Conservation (phyloP, 2,797 vertebrate species). For the Onychomys arenicola region DNA sequence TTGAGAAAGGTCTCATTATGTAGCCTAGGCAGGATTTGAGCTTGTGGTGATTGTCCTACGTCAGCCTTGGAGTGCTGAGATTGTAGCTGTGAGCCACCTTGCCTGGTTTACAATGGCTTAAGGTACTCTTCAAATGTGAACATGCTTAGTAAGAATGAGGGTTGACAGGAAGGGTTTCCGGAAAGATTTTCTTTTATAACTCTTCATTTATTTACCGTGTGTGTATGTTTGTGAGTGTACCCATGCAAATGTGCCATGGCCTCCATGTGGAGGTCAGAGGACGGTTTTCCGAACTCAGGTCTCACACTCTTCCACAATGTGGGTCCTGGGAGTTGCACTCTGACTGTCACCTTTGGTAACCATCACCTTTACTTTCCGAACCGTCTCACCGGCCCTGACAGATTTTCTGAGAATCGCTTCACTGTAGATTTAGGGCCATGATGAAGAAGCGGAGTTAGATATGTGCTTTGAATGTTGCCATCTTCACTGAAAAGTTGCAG, state of each 20-base stretch:
- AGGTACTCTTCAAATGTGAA: neutral
- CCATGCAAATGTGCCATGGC: neutral
- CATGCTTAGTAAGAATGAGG: neutral
- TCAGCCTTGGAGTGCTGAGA: neutral
- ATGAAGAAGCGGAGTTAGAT: neutral
- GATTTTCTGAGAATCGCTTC: neutral
- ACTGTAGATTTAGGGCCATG: neutral
- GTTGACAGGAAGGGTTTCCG: neutral
- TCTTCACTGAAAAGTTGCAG: neutral
- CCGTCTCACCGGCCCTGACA: neutral
- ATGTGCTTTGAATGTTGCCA: conserved; percentile 2
- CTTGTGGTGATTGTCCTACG: neutral
- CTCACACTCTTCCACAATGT: neutral
- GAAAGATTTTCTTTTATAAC: neutral
- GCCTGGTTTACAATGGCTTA: neutral
- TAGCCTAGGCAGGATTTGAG: neutral
- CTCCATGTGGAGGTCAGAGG: neutral
- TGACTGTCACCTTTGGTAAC: neutral
- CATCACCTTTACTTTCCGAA: neutral
- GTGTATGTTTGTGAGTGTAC: neutral
- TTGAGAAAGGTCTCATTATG: neutral
- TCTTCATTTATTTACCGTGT: neutral
- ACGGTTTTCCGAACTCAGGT: neutral
- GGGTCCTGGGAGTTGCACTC: neutral
- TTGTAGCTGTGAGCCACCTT: neutral